Conservation (phyloP, 2,797 vertebrate genomes). For the Coendou prehensilis region DNA sequence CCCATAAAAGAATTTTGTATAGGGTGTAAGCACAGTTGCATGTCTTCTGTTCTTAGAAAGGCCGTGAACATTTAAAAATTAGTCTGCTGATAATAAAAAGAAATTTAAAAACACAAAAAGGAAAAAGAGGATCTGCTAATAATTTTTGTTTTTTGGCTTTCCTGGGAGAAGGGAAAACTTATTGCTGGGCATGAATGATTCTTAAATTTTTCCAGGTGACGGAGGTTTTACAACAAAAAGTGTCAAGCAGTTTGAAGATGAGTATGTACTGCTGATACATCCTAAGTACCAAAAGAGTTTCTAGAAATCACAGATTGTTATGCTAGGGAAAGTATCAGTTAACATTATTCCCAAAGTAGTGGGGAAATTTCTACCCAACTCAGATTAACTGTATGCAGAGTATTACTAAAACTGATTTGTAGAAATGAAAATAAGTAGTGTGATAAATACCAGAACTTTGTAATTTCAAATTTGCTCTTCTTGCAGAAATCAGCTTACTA, state of each 20-base stretch:
- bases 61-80: constrained; percentile 1
- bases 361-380: not conserved
- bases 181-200: constrained; percentile 18
- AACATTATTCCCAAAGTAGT: constrained; percentile 26
- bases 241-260: constrained; percentile 18
- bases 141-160: constrained; percentile 46
- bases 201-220: constrained; percentile 8
- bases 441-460: not conserved
- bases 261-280: not conserved
- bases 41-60: constrained; percentile 8
- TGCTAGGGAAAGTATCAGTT: not conserved
- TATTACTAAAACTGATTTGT: constrained; percentile 35
- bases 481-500: constrained; percentile 13
- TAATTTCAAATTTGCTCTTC: constrained; percentile 27
- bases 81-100: not conserved
- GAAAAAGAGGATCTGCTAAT: not conserved
- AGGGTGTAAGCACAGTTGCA: not conserved
- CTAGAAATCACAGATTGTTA: constrained; percentile 44
- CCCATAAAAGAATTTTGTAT: not conserved
- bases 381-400: not conserved
- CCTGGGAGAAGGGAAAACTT: not conserved
- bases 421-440: not conserved
- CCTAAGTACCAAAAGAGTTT: not conserved
- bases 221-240: not conserved
- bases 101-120: not conserved